These are phyloP conservation scores for Eudemis profundana DNA, from an alignment of 2,888 invertebrate genomes.

Conservation along the genomic window DNA sequence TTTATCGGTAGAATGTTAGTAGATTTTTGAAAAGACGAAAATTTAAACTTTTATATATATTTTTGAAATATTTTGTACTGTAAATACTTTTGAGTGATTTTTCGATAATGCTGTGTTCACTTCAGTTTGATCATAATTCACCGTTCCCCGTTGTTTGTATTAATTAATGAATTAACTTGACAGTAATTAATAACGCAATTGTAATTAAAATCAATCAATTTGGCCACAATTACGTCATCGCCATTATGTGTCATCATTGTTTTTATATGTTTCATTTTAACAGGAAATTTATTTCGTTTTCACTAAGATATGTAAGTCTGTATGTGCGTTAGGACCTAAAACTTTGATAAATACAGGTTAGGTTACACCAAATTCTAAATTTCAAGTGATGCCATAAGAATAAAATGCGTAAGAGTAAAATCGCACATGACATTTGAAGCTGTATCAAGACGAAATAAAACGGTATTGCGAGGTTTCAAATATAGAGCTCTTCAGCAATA, in stretches of 20 bases:
- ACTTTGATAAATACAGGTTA: background rate
- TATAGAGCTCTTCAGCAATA: too few relatives aligned
- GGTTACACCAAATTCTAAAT: background rate
- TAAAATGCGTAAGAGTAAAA: background rate
- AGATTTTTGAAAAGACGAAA: background rate
- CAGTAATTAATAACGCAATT: slow-evolving; percentile 46
- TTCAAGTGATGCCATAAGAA: background rate
- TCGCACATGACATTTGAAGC: slow-evolving; percentile 3
- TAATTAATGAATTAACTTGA: slow-evolving; percentile 54
- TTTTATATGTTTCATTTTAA: slow-evolving; percentile 5
- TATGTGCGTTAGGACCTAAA: slow-evolving; percentile 18
- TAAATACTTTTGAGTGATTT: slow-evolving; percentile 42
- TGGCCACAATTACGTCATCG: slow-evolving; percentile 44
- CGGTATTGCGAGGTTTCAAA: background rate
- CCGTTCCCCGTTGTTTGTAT: slow-evolving; percentile 56
- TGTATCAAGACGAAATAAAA: background rate
- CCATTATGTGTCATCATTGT: slow-evolving; percentile 8
- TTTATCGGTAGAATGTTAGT: background rate
- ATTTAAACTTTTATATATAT: background rate
- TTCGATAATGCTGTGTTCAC: slow-evolving; percentile 38
- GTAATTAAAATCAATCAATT: slow-evolving; percentile 53
- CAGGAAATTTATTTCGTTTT: background rate
- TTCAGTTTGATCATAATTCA: slow-evolving; percentile 48
- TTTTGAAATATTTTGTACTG: slow-evolving; percentile 1
- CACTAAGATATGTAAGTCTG: background rate